These are phyloP conservation scores for Antigone vipio DNA, from an alignment of 2,113 vertebrate genomes.

Conservation along the genomic window DNA sequence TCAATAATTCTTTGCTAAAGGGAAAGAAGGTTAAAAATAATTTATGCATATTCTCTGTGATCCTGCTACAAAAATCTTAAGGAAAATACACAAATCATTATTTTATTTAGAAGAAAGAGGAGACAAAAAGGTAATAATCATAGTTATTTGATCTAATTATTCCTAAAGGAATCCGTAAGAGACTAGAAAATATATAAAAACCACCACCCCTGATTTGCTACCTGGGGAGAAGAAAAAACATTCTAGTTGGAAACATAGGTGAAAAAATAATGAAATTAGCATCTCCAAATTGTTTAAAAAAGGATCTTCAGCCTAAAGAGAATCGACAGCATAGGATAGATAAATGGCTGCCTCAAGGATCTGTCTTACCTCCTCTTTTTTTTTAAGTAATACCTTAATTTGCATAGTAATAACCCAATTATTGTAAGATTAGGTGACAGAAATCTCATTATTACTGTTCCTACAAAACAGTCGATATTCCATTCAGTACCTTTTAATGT, in stretches of 20 bases:
- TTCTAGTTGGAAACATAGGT: slow-evolving; percentile 8
- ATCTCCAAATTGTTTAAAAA: slow-evolving; percentile 68
- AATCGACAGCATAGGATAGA: slow-evolving; percentile 65
- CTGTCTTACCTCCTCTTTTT: slow-evolving; percentile 67
- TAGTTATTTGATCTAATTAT: slow-evolving; percentile 64
- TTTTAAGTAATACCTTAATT: slow-evolving; percentile 81
- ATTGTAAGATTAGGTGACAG: slow-evolving; percentile 81
- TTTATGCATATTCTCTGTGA: neutral
- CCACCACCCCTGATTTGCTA: slow-evolving; percentile 38
- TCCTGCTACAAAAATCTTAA: neutral
- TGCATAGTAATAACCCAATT: slow-evolving; percentile 86
- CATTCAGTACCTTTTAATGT: slow-evolving; percentile 81
- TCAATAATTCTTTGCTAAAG: slow-evolving; percentile 3
- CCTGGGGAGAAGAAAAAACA: slow-evolving; percentile 61
- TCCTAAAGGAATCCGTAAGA: slow-evolving; percentile 61
- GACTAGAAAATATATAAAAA: slow-evolving; percentile 25
- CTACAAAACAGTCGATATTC: slow-evolving; percentile 80
- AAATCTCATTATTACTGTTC: slow-evolving; percentile 82
- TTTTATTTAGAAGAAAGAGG: slow-evolving; percentile 29
- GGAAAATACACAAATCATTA: slow-evolving; percentile 39
- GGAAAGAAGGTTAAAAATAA: slow-evolving; percentile 19
- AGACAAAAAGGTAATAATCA: slow-evolving; percentile 38
- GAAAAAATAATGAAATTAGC: slow-evolving; percentile 64
- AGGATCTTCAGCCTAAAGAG: slow-evolving; percentile 63
- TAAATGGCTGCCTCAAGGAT: slow-evolving; percentile 73